Base-by-base conservation (phyloP, 1,140 invertebrate species). In the Tribolium madens region DNA sequence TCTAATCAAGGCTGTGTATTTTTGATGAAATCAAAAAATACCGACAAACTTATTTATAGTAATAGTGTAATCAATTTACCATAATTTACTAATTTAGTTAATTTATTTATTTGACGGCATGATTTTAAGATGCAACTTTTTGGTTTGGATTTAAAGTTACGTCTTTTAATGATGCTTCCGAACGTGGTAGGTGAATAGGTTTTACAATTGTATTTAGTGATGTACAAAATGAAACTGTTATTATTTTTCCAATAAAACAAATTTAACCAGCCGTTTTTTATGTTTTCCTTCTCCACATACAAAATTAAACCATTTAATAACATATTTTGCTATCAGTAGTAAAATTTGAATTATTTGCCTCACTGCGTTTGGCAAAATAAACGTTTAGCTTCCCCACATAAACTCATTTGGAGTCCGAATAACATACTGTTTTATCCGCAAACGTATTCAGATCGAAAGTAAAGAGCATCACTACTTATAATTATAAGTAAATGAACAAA, bases 1-100 rank as follows among this genome's bases (percentile, higher is more conserved):
- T 50, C 64, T 31, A 57, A 71, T 72, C 46, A 78, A 70, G 77
- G 77, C 77, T 78, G 77, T 78, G 77, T 78, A 78, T 78, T 78
- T 75, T 76, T 78, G 73, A 78, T 75, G 13, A 17, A 18, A 71
- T 75, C 76, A 70, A 78, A 73, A 77, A 70, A 78, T 74, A 78
- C 57, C 57, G 26, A 64, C 57, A 33, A 64, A 13, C n/a, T 64
- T 33, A 64, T 64, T 42, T 42, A 42, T 26, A 42, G 9, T 42
- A n/a, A 42, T 1, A 42, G 21, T 26, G 3, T 42, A 42, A n/a
- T n/a, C 7, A 21, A 18, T 57, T 18, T 18, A 57, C 52, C 57
- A 42, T 42, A 42, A 42, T 10, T 26, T 64, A 14, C 18, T 57
- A 21, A 33, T 64, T 4, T 33, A 64, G 26, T 64, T 64, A 31